Evolutionary conservation across 1,140 invertebrate species (phyloP).

Genomic region (Hesperophylax magnus): DNA sequence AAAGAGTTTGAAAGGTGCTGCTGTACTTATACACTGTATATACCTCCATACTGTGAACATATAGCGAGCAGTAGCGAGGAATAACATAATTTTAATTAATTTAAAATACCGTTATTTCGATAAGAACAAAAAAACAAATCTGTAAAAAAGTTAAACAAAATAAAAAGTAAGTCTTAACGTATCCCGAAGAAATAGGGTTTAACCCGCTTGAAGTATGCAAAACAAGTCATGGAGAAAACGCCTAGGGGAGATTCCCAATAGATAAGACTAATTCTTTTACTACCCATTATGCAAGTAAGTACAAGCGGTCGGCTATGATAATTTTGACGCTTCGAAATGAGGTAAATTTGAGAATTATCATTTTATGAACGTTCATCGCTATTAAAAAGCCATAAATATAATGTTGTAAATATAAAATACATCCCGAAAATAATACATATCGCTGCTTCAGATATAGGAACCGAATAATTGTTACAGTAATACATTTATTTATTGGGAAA

Average conservation of each 20-base stretch:
- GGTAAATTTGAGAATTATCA: slow-evolving; percentile 44
- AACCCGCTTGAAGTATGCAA: slow-evolving; percentile 18
- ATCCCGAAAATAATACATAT: slow-evolving; percentile 20
- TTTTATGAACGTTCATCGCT: slow-evolving; percentile 36
- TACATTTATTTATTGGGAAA: no score
- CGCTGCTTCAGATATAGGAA: background rate
- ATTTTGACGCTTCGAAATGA: slow-evolving; percentile 42
- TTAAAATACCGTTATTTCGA: background rate
- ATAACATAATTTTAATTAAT: no score
- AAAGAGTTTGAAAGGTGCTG: no score
- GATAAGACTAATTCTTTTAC: slow-evolving; percentile 44
- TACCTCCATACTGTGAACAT: no score
- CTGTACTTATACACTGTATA: no score
- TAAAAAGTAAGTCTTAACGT: background rate
- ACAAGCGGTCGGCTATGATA: slow-evolving; percentile 37
- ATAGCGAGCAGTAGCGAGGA: no score
- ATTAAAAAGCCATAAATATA: slow-evolving; percentile 41
- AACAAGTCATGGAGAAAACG: slow-evolving; percentile 29
- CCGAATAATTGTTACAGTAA: slow-evolving; percentile 19
- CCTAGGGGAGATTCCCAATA: slow-evolving; percentile 27
- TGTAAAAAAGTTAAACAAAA: background rate
- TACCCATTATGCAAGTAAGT: slow-evolving; percentile 35
- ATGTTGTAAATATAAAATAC: background rate
- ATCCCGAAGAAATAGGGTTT: background rate
- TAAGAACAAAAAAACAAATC: no score